phyloP scores from a whole-genome alignment of 2,797 vertebrate genomes.

The Peromyscus attwateri region DNA sequence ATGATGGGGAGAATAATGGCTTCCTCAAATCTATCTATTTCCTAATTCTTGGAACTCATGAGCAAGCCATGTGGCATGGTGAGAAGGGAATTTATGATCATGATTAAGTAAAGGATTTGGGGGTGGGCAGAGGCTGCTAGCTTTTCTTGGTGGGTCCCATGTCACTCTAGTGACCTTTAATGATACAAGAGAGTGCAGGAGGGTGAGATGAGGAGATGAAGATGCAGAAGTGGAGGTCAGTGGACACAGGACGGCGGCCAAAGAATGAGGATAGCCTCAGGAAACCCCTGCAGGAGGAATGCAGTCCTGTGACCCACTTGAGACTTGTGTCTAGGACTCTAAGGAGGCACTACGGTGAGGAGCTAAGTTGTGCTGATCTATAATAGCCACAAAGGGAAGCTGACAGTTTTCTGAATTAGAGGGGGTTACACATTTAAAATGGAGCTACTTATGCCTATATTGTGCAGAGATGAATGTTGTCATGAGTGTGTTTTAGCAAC shows the following conservation, averaged over 20 bases:
- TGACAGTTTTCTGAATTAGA: neutral
- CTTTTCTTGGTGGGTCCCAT: neutral
- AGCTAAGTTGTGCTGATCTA: neutral
- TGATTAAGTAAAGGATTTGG: neutral
- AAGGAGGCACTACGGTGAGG: neutral
- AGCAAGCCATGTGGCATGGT: neutral
- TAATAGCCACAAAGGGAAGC: neutral
- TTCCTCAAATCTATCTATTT: no score
- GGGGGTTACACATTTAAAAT: neutral
- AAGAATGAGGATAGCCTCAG: neutral
- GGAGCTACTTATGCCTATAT: neutral
- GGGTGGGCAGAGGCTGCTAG: neutral
- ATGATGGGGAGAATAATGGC: no score
- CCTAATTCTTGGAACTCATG: no score
- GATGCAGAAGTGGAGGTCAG: no score
- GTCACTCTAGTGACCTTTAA: neutral
- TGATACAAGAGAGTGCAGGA: neutral
- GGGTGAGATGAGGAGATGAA: neutral
- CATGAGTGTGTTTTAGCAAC: neutral
- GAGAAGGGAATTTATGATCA: neutral
- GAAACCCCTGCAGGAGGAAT: no score
- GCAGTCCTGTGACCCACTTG: fast-evolving
- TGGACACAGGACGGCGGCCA: fast-evolving
- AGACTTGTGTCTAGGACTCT: no score
- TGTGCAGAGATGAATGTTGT: neutral